Conservation (phyloP, 2,113 vertebrate species). For the Oncorhynchus clarkii region DNA sequence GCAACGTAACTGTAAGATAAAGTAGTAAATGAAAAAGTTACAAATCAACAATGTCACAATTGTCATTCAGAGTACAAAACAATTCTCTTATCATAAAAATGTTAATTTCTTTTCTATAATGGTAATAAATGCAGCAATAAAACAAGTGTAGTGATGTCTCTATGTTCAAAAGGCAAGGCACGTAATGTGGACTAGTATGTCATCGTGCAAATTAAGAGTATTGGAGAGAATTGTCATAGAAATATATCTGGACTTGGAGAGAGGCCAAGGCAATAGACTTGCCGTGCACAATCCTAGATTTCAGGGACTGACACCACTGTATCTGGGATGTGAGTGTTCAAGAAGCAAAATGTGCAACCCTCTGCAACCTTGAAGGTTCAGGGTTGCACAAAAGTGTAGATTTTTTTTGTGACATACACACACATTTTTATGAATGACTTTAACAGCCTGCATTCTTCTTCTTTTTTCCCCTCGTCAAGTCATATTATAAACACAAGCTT, state of each 20-base stretch:
- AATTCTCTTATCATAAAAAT: constrained; percentile 97
- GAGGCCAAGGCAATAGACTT: constrained; percentile 86
- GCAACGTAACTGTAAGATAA: constrained; percentile 99
- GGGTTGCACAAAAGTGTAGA: constrained; percentile 64
- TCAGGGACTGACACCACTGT: constrained; percentile 78
- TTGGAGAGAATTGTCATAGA: constrained; percentile 84
- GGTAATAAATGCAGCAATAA: constrained; percentile 99
- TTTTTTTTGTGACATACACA: constrained; percentile 66
- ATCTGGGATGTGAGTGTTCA: constrained; percentile 60
- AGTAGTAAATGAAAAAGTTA: constrained; percentile 94
- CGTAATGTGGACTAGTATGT: constrained; percentile 99
- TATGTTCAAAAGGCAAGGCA: constrained; percentile 99
- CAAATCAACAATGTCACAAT: constrained; percentile 95
- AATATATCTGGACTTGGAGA: constrained; percentile 79
- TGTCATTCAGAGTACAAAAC: constrained; percentile 99
- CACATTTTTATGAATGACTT: constrained; percentile 54
- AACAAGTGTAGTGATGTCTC: constrained; percentile 98
- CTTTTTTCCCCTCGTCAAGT: constrained; percentile 50
- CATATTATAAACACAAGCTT: constrained; percentile 87
- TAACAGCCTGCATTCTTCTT: constrained; percentile 78
- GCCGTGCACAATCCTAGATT: constrained; percentile 85
- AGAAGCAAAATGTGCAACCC: constrained; percentile 81
- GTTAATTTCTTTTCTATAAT: constrained; percentile 91
- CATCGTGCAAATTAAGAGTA: constrained; percentile 99
- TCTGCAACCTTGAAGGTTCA: constrained; percentile 78